Percentiles rank a stretch among this genome's conserved stretches.
Evolutionary conservation across 1,140 invertebrate genomes (phyloP).

Genomic region (Caerostris darwini): DNA sequence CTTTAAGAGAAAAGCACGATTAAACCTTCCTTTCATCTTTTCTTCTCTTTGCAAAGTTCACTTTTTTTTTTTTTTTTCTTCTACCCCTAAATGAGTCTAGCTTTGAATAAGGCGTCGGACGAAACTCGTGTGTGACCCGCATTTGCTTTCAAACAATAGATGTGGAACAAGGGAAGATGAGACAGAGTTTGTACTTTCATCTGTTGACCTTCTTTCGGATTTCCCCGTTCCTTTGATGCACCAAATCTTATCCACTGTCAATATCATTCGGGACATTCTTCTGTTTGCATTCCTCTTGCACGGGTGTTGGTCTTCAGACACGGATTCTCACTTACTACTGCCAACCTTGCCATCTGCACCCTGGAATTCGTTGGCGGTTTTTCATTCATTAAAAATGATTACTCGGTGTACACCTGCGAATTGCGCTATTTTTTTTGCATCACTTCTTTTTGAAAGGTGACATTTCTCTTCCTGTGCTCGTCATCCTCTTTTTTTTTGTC

Average conservation of each 20-base stretch:
- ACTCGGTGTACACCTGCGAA: neutral
- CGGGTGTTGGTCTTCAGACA: neutral
- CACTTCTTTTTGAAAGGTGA: neutral
- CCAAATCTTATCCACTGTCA: conserved; percentile 18
- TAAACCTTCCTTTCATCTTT: neutral
- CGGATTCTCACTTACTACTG: neutral
- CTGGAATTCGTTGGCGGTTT: conserved; percentile 6
- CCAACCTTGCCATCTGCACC: neutral
- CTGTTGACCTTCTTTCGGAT: conserved; percentile 33
- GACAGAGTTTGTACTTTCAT: conserved; percentile 57
- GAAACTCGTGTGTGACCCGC: conserved; percentile 45
- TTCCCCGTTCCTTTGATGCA: neutral
- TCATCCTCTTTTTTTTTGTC: neutral
- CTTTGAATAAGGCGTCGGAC: conserved; percentile 40
- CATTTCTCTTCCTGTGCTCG: neutral
- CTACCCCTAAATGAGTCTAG: neutral
- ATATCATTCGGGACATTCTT: conserved; percentile 25
- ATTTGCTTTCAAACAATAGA: conserved; percentile 66
- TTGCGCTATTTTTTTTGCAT: neutral
- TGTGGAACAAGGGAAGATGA: conserved; percentile 57
- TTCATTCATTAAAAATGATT: neutral
- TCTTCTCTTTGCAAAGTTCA: conserved; percentile 14
- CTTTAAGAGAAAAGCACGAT: conserved; percentile 34
- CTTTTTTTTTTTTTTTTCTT: conserved; percentile 9
- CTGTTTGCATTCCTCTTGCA: neutral